Evolutionary conservation across 2,113 vertebrate species (phyloP).

Genomic region (Centrocercus urophasianus): DNA sequence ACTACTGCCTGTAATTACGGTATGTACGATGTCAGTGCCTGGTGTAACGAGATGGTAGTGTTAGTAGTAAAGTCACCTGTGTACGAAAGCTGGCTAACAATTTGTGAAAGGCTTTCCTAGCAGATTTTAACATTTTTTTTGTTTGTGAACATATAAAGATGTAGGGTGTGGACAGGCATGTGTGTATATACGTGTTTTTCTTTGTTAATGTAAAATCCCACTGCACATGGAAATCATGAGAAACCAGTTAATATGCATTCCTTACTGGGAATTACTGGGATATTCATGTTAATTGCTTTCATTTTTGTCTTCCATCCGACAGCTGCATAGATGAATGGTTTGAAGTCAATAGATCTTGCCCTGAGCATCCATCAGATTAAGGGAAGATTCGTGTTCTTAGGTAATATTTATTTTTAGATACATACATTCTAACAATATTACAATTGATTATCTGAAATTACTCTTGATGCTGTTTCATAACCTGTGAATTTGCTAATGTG

Average conservation of each 20-base stretch:
- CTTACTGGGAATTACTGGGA: background rate
- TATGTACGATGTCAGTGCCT: background rate
- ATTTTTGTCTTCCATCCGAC: constrained; percentile 53
- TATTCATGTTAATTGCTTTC: constrained; percentile 5
- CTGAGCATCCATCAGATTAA: constrained; percentile 96
- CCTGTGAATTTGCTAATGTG: background rate
- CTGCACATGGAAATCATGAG: background rate
- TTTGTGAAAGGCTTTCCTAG: background rate
- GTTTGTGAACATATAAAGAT: too few relatives aligned
- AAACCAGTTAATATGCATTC: background rate
- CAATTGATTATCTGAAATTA: background rate
- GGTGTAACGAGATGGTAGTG: background rate
- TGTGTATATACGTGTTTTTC: background rate
- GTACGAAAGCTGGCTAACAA: background rate
- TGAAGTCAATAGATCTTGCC: constrained; percentile 96
- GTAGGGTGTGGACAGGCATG: background rate
- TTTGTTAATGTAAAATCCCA: background rate
- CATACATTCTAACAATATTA: background rate
- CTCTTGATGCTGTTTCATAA: background rate
- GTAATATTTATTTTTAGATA: constrained; percentile 63
- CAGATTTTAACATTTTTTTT: background rate
- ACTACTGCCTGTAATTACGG: background rate
- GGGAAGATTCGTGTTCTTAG: constrained; percentile 73
- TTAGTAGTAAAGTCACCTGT: background rate
- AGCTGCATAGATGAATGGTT: constrained; percentile 99